Evolutionary conservation across 2,113 vertebrate genomes (phyloP), one percentile per base, ranked within the genome.

Genomic region (Pandion haliaetus): DNA sequence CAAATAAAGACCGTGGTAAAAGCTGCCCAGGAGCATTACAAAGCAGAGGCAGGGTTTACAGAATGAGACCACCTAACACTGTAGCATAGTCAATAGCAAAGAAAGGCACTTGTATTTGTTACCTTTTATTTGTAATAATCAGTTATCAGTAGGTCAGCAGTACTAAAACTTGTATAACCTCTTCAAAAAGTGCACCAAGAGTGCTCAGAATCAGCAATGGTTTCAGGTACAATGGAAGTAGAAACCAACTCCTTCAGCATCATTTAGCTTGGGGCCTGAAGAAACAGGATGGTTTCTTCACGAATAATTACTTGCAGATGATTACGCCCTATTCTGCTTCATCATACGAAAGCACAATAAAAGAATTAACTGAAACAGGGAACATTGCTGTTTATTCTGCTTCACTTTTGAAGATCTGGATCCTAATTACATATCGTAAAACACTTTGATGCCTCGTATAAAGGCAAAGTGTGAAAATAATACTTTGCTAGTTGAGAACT

Each of bases 401-500:
- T 47, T 85, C 17, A 29, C 17, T 78, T 84, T 62, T 82, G 7
- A 91, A 91, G 55, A 66, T 89, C 52, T 91, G 52, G 12, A 50
- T 91, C 29, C 57, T 82, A 82, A 89, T 67, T 71, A 58, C 23
- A 5, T 81, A n/a, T 59, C 23, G 62, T 58, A 94, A 89, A 89
- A 82, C 67, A 66, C 12, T 85, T 76, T 52, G 73, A 74, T 82
- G 74, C 29, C 52, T 87, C 47, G n/a, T 50, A 82, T 95, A 78
- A 95, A 91, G 34, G 63, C 23, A 79, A 93, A 74, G 42, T 82
- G 61, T 85, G 74, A 95, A 96, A 87, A 90, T 73, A 82, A 71
- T 59, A 62, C 32, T 92, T 86, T 49, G 8, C 26, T 84, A 49
- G 23, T 73, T 71, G 59, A 80, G 59, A 80, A 50, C 32, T 83